Base-by-base conservation (phyloP, 2,797 vertebrate species). In the Myioborus miniatus region DNA sequence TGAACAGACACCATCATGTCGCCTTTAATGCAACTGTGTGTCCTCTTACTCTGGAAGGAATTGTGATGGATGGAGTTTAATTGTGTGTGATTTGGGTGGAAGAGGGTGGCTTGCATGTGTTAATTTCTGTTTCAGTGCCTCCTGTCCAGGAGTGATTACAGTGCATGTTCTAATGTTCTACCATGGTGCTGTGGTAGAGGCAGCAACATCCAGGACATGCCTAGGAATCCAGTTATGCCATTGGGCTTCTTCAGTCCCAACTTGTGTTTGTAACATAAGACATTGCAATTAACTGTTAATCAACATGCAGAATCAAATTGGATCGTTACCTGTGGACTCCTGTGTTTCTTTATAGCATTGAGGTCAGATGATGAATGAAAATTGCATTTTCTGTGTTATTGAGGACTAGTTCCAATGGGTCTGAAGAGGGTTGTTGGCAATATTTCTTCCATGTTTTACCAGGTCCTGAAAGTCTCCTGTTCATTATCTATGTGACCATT, bases 221-320 rank as follows among this genome's bases (percentile, higher is more conserved):
- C 71, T 91, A 70, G 76, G 60, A 75, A 79, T 95, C 56, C 84
- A 75, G 55, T 92, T 95, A 50, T 50, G 27, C 69, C 30, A 37
- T 32, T 62, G 37, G 65, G 32, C 92, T 87, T 87, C 52, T 90
- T 77, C 78, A 83, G 26, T 79, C 62, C 59, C 74, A 90, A 9
- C 44, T 59, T 68, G 19, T 90, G 72, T 96, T 89, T 91, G 52
- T 58, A 75, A 83, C 43, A 71, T 58, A 77, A 93, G 72, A 96
- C 68, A 52, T 34, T 65, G 26, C 64, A 83, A 23, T 89, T 94
- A 94, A 70, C 55, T 94, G 55, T 43, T 84, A 90, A 82, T 93
- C 86, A 79, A 69, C 55, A 53, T 79, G 84, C 41, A 55, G 43
- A 94, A 94, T 95, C 82, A 93, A 64, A 94, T 47, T 44, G 90